Conservation (phyloP, 2,888 invertebrate genomes). For the Amphipoea oculea region DNA sequence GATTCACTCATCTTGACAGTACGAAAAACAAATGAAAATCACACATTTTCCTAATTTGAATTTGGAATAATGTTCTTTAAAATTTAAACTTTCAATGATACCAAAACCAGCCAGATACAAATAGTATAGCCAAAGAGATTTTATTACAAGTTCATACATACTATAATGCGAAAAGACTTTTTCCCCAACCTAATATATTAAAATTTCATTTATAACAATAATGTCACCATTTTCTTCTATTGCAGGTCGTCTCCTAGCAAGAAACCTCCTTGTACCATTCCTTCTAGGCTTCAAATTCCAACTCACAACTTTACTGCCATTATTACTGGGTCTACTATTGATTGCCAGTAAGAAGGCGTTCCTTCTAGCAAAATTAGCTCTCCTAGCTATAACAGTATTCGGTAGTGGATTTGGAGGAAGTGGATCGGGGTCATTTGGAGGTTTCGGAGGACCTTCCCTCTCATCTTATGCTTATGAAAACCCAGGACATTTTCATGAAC, state of each 20-base stretch:
- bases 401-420: constrained; percentile 87
- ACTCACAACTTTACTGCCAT: constrained; percentile 93
- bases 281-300: constrained; percentile 95
- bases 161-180: no score
- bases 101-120: no score
- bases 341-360: constrained; percentile 95
- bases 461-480: constrained; percentile 82
- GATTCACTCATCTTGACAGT: no score
- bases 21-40: no score
- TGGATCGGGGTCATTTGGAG: constrained; percentile 69
- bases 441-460: constrained; percentile 75
- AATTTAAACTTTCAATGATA: no score
- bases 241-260: constrained; percentile 93
- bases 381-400: constrained; percentile 93
- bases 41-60: no score
- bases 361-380: constrained; percentile 93
- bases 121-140: no score
- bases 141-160: no score
- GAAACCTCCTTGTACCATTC: constrained; percentile 94
- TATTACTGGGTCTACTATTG: constrained; percentile 93
- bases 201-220: neutral
- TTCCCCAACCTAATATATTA: no score
- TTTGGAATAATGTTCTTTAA: no score
- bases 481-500: constrained; percentile 78
- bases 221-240: constrained; percentile 64